Conservation (phyloP, 92 coral and sea anemone genomes). For the Epizoanthus illoricatus region DNA sequence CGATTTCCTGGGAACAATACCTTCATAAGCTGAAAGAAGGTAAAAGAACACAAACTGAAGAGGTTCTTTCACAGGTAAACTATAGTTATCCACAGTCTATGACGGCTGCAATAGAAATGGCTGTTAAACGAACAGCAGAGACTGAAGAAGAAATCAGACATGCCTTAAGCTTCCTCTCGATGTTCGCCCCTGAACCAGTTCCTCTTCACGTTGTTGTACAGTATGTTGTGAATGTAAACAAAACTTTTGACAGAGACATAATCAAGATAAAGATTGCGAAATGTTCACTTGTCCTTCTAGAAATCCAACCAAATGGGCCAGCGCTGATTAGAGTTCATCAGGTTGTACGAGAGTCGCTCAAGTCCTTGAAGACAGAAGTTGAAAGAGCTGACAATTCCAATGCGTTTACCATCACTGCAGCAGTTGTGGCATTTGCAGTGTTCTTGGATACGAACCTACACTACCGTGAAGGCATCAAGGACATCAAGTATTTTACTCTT, state of each 20-base stretch:
- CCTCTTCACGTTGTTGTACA: background rate
- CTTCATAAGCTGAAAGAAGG: conserved; percentile 3
- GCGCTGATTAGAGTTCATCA: conserved; percentile 5
- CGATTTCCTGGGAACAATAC: conserved; percentile 5
- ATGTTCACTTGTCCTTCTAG: background rate
- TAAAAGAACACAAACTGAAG: conserved; percentile 20
- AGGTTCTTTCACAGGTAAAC: conserved; percentile 23
- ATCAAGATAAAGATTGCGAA: background rate
- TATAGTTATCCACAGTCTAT: conserved; percentile 34
- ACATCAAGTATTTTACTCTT: background rate
- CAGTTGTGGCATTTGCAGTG: background rate
- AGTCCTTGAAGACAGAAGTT: background rate
- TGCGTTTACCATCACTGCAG: background rate
- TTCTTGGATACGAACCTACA: background rate
- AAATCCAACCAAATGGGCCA: background rate
- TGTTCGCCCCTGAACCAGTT: conserved; percentile 1
- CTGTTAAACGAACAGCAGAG: conserved; percentile 22
- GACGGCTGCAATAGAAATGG: conserved; percentile 43
- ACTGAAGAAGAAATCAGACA: conserved; percentile 1
- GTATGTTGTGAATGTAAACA: background rate
- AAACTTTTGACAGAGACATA: background rate
- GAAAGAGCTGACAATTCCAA: background rate
- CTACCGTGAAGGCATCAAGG: background rate
- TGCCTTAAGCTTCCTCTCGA: background rate
- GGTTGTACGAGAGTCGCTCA: conserved; percentile 3